These are phyloP conservation scores for Sylvilagus bachmani DNA, from an alignment of 2,113 vertebrate species.

Conservation along the genomic window DNA sequence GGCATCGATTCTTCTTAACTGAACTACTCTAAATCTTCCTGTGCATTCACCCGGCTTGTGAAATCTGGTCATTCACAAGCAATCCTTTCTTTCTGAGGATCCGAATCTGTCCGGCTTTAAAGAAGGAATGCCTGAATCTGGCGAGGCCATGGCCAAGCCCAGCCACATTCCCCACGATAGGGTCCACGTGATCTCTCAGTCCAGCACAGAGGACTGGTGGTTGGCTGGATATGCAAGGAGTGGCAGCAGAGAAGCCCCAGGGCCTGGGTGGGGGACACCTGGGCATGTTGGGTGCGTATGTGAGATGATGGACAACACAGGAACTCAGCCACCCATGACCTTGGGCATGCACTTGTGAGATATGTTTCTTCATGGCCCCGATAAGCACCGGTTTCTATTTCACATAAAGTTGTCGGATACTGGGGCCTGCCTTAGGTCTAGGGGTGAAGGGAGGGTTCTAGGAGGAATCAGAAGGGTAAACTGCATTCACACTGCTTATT, in stretches of 20 bases:
- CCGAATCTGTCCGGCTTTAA: not conserved
- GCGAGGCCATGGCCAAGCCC: not conserved
- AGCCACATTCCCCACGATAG: too few species aligned
- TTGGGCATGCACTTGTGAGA: too few species aligned
- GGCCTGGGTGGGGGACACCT: not conserved
- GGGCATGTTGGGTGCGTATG: not conserved
- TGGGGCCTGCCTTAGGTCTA: not conserved
- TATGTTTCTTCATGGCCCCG: not conserved
- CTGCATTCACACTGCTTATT: too few species aligned
- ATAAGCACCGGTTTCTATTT: not conserved
- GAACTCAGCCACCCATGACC: accelerated
- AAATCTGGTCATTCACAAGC: not conserved
- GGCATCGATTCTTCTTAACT: not conserved
- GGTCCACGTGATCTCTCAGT: accelerated
- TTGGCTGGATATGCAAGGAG: not conserved
- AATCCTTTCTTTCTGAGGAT: not conserved
- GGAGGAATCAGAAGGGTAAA: not conserved
- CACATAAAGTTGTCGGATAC: too few species aligned
- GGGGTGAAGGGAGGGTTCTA: not conserved
- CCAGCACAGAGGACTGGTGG: not conserved
- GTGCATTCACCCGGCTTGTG: not conserved
- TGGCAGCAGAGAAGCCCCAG: too few species aligned
- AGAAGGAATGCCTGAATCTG: not conserved
- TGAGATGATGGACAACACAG: too few species aligned
- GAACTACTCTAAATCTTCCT: not conserved